A percentile compares a stretch with the other conserved stretches of the same genome.
These are phyloP conservation scores for Antigone vipio DNA, from an alignment of 2,113 vertebrate genomes.

Conservation along the genomic window DNA sequence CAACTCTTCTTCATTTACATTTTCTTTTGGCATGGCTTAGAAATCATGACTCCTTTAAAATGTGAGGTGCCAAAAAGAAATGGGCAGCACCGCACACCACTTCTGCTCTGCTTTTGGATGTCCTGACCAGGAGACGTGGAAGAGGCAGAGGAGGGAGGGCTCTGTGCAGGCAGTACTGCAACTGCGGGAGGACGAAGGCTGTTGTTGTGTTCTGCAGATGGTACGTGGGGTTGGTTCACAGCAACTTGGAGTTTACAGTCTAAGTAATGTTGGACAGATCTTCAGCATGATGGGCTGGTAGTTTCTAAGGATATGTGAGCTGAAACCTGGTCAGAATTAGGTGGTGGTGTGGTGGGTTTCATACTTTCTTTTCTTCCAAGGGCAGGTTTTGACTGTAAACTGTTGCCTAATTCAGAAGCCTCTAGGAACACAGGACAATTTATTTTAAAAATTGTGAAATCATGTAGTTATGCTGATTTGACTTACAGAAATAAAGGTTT, in stretches of 20 bases:
- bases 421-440: background rate
- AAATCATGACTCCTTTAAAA: background rate
- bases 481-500: background rate
- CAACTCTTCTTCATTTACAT: background rate
- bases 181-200: background rate
- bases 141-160: background rate
- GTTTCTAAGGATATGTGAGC: background rate
- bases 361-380: background rate
- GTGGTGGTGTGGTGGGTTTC: background rate
- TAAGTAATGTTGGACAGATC: rapidly evolving
- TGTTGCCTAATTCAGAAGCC: background rate
- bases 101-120: background rate
- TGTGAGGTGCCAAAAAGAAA: background rate
- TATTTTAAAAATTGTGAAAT: background rate
- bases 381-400: background rate
- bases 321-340: background rate
- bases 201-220: rapidly evolving
- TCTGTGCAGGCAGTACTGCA: rapidly evolving
- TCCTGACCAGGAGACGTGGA: background rate
- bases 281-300: rapidly evolving
- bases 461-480: background rate
- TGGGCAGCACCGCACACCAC: rapidly evolving
- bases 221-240: too few species aligned
- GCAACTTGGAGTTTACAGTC: background rate
- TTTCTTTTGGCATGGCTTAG: background rate